These are phyloP conservation scores for Conistra vaccinii DNA, from an alignment of 2,888 invertebrate genomes.

Conservation along the genomic window DNA sequence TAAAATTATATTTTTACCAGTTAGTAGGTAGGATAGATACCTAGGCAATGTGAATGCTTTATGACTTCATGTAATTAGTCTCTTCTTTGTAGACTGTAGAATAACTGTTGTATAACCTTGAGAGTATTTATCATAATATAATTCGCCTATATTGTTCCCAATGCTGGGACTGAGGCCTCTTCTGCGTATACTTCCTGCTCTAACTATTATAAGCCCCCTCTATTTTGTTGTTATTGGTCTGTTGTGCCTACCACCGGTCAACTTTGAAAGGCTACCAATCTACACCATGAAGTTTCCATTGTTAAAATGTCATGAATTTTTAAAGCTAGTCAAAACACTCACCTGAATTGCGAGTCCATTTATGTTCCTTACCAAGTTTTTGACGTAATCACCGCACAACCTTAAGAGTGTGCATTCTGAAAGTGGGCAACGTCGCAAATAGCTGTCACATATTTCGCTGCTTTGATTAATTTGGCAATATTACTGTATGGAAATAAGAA, in stretches of 20 bases:
- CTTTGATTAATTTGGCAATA: too few relatives aligned
- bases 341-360: conserved; percentile 14
- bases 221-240: not conserved
- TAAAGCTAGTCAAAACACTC: conserved; percentile 4
- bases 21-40: not conserved
- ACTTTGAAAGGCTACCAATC: not conserved
- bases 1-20: conserved; percentile 1
- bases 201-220: not conserved
- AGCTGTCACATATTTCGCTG: too few relatives aligned
- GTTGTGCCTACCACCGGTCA: not conserved
- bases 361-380: conserved; percentile 20
- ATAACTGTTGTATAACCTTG: not conserved
- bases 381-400: conserved; percentile 10
- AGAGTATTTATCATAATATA: too few relatives aligned
- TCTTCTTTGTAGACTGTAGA: too few relatives aligned
- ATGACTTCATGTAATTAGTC: not conserved
- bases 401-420: too few relatives aligned
- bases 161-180: not conserved
- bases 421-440: too few relatives aligned
- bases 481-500: too few relatives aligned
- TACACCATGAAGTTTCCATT: not conserved
- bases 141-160: not conserved
- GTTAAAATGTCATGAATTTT: not conserved
- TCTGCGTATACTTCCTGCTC: not conserved
- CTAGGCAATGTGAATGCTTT: not conserved